A percentile compares a stretch with the other conserved stretches of the same genome.
phyloP scores from a whole-genome alignment of 1,140 invertebrate genomes.

The Argopecten irradians region DNA sequence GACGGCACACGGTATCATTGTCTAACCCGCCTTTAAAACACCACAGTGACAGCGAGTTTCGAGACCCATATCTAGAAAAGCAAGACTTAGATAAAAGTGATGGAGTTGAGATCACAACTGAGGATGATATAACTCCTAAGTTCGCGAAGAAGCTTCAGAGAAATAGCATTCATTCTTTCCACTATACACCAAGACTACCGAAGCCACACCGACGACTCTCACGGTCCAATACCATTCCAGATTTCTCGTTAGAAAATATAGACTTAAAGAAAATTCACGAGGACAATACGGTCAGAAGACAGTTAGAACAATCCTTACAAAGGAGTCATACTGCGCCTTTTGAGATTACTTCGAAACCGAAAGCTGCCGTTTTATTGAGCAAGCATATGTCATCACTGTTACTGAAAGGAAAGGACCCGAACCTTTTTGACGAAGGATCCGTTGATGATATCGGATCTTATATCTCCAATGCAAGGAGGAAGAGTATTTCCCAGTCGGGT shows the following conservation, averaged over 20 bases:
- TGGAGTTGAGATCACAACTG: not conserved
- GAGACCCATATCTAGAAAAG: not conserved
- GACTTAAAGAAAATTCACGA: conserved; percentile 43
- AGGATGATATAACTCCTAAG: not conserved
- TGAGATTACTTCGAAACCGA: not conserved
- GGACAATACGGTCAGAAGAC: conserved; percentile 30
- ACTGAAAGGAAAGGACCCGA: not conserved
- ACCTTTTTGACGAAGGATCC: not conserved
- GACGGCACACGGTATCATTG: not conserved
- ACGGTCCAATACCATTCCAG: conserved; percentile 37
- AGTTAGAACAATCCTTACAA: conserved; percentile 29
- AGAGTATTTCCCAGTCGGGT: conserved; percentile 32
- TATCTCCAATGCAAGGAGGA: conserved; percentile 21
- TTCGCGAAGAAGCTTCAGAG: not conserved
- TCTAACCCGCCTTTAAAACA: not conserved
- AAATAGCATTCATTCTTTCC: not conserved
- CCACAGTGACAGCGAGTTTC: not conserved
- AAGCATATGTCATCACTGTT: not conserved
- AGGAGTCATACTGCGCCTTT: conserved; percentile 37
- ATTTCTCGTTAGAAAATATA: conserved; percentile 32
- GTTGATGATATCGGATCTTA: conserved; percentile 31
- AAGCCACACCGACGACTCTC: not conserved
- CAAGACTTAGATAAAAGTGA: not conserved
- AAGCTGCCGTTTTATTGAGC: not conserved
- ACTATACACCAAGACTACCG: not conserved